These are phyloP conservation scores for Taeniopygia guttata DNA, from an alignment of 2,797 vertebrate species.

Conservation along the genomic window DNA sequence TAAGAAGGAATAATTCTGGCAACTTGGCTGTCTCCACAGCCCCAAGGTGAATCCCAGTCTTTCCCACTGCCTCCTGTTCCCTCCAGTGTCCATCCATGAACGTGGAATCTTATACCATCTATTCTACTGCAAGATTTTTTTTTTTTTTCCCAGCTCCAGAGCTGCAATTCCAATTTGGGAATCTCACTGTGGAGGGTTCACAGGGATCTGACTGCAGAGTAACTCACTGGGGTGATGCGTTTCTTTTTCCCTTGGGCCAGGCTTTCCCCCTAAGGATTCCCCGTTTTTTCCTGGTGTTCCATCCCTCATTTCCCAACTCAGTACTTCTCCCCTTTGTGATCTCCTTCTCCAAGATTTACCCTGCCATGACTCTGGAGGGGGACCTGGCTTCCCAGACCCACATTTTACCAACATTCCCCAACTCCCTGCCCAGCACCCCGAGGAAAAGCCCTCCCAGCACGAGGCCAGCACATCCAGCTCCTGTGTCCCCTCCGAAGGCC, in stretches of 20 bases:
- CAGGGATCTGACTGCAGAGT: not conserved
- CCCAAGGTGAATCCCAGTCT: not conserved
- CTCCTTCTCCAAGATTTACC: not conserved
- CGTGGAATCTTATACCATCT: not conserved
- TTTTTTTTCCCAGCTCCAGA: not conserved
- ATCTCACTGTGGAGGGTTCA: not conserved
- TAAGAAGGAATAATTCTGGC: not conserved
- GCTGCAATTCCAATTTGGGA: not conserved
- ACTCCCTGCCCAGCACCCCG: accelerated
- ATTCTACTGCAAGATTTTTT: too few species aligned
- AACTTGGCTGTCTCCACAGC: not conserved
- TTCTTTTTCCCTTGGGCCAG: not conserved
- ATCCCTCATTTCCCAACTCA: not conserved
- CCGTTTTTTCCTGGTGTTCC: not conserved
- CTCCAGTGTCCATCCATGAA: accelerated
- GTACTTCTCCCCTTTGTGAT: not conserved
- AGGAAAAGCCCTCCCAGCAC: not conserved
- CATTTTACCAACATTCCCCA: accelerated
- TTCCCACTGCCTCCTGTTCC: not conserved
- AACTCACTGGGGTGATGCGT: not conserved
- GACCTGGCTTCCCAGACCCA: accelerated
- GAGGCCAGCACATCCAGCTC: not conserved
- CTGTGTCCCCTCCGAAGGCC: too few species aligned
- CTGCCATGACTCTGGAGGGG: accelerated
- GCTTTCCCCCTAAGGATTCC: not conserved